Base-by-base conservation (phyloP, 2,888 invertebrate genomes). In the Diabrotica balteata region DNA sequence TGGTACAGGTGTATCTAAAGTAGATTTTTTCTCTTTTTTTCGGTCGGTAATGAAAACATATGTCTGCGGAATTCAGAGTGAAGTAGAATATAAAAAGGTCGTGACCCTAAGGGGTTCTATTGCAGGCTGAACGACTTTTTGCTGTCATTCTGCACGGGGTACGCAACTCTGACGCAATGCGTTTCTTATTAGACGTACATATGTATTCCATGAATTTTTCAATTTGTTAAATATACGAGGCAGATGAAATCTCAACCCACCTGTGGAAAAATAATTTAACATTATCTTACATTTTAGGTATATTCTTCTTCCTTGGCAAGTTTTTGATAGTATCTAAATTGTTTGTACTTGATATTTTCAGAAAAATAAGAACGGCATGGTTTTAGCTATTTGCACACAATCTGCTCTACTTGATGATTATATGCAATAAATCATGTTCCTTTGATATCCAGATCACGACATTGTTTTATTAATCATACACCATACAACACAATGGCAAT, bases 81-180 rank as follows among this genome's bases (percentile, higher is more conserved):
- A 59, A 59, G 63, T 63, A 52, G 63, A 67, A 67, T 68, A 58
- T 65, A 63, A 61, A 65, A 58, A 62, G 67, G 67, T 68, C 58
- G 67, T 68, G 68, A 66, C 70, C 67, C 66, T 65, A 60, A 67
- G 63, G 58, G 52, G 61, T 55, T 68, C 66, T 68, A 68, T 68
- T 66, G 49, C 70, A 53, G 66, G 63, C 59, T 62, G 43, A 59
- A 63, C 63, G 61, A 68, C 66, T 68, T 66, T 65, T 68, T 70
- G 65, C 63, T 67, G 65, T 63, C 66, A 63, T 63, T 63, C 59
- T 49, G 44, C 63, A 32, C 45, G 60, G 46, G 49, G 51, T 66
- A 63, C 70, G 68, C 70, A 71, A 52, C 60, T 66, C 68, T 60
- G 70, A 61, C 66, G 68, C 70, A 66, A 22, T 71, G 70, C 70